phyloP scores from a whole-genome alignment of 2,888 invertebrate genomes.

The Aleiodes alternator region DNA sequence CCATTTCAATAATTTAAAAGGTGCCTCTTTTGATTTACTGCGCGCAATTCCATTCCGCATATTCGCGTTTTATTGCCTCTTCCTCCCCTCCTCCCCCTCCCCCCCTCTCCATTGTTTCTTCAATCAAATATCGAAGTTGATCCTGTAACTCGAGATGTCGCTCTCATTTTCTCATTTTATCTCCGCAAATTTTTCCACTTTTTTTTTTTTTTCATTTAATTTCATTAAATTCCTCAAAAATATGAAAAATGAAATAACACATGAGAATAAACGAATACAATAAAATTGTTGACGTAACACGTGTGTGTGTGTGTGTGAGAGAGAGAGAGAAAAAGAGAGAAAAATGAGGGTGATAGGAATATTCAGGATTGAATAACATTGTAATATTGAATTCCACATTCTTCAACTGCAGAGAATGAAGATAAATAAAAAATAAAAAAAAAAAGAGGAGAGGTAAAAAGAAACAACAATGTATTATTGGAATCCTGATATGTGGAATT shows the following conservation, averaged over 20 bases:
- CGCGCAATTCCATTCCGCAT: slow-evolving; percentile 43
- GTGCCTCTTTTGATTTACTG: slow-evolving; percentile 65
- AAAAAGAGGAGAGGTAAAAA: slow-evolving; percentile 44
- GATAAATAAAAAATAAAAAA: slow-evolving; percentile 30
- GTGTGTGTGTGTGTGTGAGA: not conserved
- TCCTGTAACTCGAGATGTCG: slow-evolving; percentile 28
- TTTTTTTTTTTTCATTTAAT: not conserved
- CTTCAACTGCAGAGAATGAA: slow-evolving; percentile 30
- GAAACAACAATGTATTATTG: slow-evolving; percentile 63
- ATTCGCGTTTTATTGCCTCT: slow-evolving; percentile 39
- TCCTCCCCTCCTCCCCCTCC: slow-evolving; percentile 7
- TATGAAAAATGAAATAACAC: not conserved
- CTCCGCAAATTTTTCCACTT: slow-evolving; percentile 7
- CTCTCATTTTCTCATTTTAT: not conserved
- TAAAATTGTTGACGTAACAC: slow-evolving; percentile 44
- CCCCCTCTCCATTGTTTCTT: slow-evolving; percentile 27
- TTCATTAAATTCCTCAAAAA: not conserved
- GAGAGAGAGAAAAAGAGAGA: slow-evolving; percentile 26
- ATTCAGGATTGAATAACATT: slow-evolving; percentile 67
- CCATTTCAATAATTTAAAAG: slow-evolving; percentile 67
- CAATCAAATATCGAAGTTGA: slow-evolving; percentile 36
- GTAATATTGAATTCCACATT: slow-evolving; percentile 69
- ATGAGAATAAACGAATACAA: not conserved
- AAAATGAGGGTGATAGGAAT: slow-evolving; percentile 24
- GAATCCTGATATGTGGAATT: slow-evolving; percentile 58